A percentile compares a stretch with the other conserved stretches of the same genome.
Evolutionary conservation across 2,113 vertebrate genomes (phyloP).

Genomic region (Dromiciops gliroides): DNA sequence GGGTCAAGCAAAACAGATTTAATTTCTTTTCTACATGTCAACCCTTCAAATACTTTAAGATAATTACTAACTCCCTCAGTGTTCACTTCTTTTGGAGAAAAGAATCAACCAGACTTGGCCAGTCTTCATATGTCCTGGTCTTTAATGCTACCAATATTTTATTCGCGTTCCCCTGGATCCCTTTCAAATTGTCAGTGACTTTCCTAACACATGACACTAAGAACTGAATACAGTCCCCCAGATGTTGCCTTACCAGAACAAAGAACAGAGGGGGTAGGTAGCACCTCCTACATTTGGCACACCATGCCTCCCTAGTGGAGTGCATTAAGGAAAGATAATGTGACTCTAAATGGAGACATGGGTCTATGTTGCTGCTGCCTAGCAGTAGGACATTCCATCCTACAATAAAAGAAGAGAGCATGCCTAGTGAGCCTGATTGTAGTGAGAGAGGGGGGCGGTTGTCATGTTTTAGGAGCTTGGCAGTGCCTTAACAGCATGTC

Average conservation of each 20-base stretch:
- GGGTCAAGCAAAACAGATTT: neutral
- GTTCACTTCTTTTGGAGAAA: neutral
- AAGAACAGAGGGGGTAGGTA: neutral
- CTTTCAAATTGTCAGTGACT: neutral
- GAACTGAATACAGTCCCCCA: neutral
- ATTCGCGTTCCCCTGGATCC: neutral
- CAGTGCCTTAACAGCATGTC: neutral
- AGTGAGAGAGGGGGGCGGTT: neutral
- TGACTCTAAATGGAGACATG: neutral
- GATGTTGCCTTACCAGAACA: neutral
- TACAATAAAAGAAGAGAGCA: neutral
- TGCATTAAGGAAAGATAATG: neutral
- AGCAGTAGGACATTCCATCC: neutral
- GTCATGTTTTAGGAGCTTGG: neutral
- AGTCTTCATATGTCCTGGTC: neutral
- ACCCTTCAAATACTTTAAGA: neutral
- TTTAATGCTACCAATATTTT: neutral
- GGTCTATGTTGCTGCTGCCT: neutral
- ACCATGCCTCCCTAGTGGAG: neutral
- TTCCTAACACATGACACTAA: neutral
- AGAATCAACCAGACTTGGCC: neutral
- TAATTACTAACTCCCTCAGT: neutral
- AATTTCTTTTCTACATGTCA: neutral
- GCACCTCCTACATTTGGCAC: neutral
- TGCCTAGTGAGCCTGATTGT: neutral